Percentiles rank a stretch among this genome's conserved stretches.
Conservation (phyloP, 2,888 invertebrate genomes). For the Epirrhoe tristata region DNA sequence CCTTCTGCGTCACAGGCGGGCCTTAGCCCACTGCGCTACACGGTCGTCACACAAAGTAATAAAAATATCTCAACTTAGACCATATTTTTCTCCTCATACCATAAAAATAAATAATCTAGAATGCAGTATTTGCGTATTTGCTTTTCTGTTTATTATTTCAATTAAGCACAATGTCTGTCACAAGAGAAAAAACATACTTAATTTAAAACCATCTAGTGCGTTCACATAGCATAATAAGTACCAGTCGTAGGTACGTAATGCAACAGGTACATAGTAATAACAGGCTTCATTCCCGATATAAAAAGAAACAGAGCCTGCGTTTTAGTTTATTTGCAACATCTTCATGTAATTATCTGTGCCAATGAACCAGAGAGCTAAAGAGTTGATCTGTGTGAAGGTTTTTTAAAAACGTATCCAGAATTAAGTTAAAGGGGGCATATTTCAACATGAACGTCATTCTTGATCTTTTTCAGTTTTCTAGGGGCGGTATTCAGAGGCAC, state of each 20-base stretch:
- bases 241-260: constrained; percentile 42
- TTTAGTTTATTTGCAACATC: constrained; percentile 61
- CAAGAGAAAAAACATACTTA: constrained; percentile 9
- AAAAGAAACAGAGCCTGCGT: constrained; percentile 58
- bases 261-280: constrained; percentile 48
- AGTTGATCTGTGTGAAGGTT: constrained; percentile 42
- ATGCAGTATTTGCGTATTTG: neutral
- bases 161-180: neutral
- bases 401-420: constrained; percentile 22
- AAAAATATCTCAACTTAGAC: too few species aligned
- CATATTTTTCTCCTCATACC: too few species aligned
- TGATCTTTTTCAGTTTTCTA: too few species aligned
- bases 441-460: neutral
- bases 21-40: too few species aligned
- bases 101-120: too few species aligned
- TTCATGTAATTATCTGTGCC: constrained; percentile 71
- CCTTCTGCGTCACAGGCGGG: too few species aligned
- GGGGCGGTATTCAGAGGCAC: too few species aligned
- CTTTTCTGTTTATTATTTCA: neutral
- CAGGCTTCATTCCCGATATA: constrained; percentile 56
- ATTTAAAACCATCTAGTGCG: constrained; percentile 14
- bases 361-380: constrained; percentile 60
- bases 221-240: constrained; percentile 48
- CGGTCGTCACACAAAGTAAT: too few species aligned
- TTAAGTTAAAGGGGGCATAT: neutral